Conservation (phyloP, 2,113 vertebrate species). For the Protomyctophum bolini region DNA sequence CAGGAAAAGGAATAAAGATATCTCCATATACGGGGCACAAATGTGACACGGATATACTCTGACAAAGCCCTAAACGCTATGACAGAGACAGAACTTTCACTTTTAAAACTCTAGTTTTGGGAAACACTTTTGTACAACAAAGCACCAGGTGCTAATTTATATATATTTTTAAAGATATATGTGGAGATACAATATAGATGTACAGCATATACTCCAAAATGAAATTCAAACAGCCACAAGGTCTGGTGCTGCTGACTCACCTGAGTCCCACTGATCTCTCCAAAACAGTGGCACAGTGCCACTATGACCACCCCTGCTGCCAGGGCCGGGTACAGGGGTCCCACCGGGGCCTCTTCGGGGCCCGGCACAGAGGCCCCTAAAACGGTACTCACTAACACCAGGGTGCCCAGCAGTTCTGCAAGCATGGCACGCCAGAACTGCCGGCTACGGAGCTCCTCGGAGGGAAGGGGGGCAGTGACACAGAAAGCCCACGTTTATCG, state of each 20-base stretch:
- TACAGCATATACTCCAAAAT: too few species aligned
- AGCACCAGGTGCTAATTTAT: not conserved
- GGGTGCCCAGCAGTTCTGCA: conserved; percentile 76
- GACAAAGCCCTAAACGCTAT: too few species aligned
- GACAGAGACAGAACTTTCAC: not conserved
- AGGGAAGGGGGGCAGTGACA: conserved; percentile 6
- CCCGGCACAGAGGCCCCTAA: conserved; percentile 79
- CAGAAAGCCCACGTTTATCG: conserved; percentile 11
- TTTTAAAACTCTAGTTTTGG: not conserved
- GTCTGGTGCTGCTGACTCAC: conserved; percentile 54
- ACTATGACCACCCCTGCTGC: conserved; percentile 77
- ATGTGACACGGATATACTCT: not conserved
- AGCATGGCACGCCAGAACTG: conserved; percentile 80
- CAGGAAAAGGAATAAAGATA: too few species aligned
- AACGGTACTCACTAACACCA: conserved; percentile 81
- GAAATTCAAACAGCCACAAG: not conserved
- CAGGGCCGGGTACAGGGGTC: conserved; percentile 78
- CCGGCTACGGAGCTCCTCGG: conserved; percentile 76
- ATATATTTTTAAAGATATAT: too few species aligned
- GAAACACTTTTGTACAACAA: not conserved
- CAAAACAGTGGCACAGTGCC: conserved; percentile 76
- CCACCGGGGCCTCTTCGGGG: conserved; percentile 44
- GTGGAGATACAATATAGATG: too few species aligned
- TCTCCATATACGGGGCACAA: too few species aligned
- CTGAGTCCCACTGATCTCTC: conserved; percentile 82